Conservation (phyloP, 2,113 vertebrate species). For the Chlorocebus sabaeus region DNA sequence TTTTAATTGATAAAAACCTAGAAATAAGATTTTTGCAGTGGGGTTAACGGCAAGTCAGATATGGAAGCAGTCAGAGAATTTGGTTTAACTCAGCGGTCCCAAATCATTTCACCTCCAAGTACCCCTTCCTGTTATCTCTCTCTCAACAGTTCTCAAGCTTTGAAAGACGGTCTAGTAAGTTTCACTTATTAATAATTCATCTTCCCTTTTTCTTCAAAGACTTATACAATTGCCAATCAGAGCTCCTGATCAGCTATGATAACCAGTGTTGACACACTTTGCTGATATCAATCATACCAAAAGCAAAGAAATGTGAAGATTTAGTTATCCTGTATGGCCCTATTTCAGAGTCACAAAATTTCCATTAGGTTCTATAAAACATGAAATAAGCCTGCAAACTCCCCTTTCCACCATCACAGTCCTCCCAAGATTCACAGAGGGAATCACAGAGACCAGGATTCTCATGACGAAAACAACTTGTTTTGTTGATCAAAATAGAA, state of each 20-base stretch:
- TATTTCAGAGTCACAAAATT: accelerated
- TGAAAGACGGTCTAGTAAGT: neutral
- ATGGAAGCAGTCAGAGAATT: accelerated
- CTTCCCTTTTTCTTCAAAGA: neutral
- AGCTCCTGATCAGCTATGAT: neutral
- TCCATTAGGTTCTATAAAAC: neutral
- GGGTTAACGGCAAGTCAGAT: neutral
- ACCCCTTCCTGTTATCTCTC: accelerated
- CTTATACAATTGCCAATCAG: neutral
- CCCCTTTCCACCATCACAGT: neutral
- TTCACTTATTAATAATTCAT: neutral
- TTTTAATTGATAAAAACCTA: neutral
- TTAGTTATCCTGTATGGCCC: accelerated
- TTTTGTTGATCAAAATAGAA: neutral
- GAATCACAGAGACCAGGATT: neutral
- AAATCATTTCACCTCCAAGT: too few species aligned
- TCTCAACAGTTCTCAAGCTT: neutral
- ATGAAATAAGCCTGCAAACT: neutral
- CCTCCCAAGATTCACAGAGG: neutral
- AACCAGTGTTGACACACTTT: neutral
- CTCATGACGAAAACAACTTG: neutral
- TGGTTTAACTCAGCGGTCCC: neutral
- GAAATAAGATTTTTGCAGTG: neutral
- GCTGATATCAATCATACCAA: neutral
- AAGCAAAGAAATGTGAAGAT: neutral